Percentiles rank a stretch among this genome's conserved stretches.
phyloP scores from a whole-genome alignment of 2,113 vertebrate genomes.

The Caranx melampygus region DNA sequence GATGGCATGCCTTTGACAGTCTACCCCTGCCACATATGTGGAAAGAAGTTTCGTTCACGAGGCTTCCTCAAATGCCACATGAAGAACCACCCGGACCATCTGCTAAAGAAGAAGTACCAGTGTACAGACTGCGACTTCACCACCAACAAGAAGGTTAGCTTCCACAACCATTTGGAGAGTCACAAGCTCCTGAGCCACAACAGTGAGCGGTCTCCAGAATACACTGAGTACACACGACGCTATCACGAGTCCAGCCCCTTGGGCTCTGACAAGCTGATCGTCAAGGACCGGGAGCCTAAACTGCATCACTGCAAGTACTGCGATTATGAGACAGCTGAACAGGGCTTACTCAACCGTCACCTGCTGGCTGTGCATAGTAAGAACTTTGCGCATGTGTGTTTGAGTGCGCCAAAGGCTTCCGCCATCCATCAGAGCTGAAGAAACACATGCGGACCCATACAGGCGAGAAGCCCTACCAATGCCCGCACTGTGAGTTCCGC shows the following conservation, averaged over 20 bases:
- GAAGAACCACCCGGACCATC: constrained; percentile 99
- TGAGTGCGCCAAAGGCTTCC: constrained; percentile 98
- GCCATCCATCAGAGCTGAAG: constrained; percentile 98
- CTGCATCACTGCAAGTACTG: constrained; percentile 98
- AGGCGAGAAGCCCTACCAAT: constrained; percentile 98
- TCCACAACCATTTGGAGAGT: constrained; percentile 98
- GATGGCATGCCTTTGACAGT: constrained; percentile 98
- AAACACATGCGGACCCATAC: constrained; percentile 99
- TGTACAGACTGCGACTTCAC: constrained; percentile 99
- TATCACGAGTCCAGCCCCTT: constrained; percentile 96
- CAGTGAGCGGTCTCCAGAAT: constrained; percentile 84
- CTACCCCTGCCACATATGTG: constrained; percentile 98
- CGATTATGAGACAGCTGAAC: constrained; percentile 97
- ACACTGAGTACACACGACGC: constrained; percentile 93
- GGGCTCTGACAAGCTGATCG: constrained; percentile 97
- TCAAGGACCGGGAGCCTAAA: constrained; percentile 96
- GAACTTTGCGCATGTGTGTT: constrained; percentile 97
- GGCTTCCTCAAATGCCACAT: constrained; percentile 99
- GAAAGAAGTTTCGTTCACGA: constrained; percentile 99
- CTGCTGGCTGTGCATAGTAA: constrained; percentile 97
- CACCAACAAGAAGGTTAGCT: constrained; percentile 99
- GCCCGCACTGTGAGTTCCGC: constrained; percentile 95
- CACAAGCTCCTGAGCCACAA: constrained; percentile 90
- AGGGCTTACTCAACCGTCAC: constrained; percentile 97
- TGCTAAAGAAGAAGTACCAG: constrained; percentile 98